Percentiles rank a stretch among this genome's conserved stretches.
phyloP scores from a whole-genome alignment of 2,888 invertebrate species.

The Latrodectus hesperus region DNA sequence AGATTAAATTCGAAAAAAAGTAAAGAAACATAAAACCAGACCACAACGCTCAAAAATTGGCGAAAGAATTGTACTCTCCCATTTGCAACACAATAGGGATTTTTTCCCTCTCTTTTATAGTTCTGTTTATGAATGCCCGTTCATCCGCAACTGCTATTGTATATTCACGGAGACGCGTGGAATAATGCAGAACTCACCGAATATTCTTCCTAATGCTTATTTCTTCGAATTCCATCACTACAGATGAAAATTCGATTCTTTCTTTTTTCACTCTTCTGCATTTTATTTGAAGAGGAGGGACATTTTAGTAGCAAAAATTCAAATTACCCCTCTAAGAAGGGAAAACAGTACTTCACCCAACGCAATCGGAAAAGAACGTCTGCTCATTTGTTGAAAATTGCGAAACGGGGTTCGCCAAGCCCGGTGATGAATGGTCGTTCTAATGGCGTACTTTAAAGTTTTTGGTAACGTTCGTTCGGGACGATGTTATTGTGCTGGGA shows the following conservation, averaged over 20 bases:
- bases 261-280: background rate
- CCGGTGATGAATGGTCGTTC: constrained; percentile 43
- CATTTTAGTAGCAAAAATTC: constrained; percentile 45
- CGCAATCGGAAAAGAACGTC: constrained; percentile 3
- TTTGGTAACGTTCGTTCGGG: background rate
- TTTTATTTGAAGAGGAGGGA: constrained; percentile 8
- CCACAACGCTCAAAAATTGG: background rate
- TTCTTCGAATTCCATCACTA: constrained; percentile 17
- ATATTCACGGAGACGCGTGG: constrained; percentile 43
- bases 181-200: constrained; percentile 38
- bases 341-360: background rate
- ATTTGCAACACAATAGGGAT: background rate
- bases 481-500: constrained; percentile 47
- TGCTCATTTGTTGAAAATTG: constrained; percentile 27
- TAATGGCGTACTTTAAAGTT: constrained; percentile 56
- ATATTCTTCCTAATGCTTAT: constrained; percentile 33
- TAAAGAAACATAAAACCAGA: background rate
- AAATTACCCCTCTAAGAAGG: constrained; percentile 22
- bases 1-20: background rate
- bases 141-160: constrained; percentile 1
- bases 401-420: constrained; percentile 1
- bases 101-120: no score
- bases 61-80: background rate
- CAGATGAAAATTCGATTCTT: constrained; percentile 33
- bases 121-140: background rate